phyloP scores from a whole-genome alignment of 92 coral and sea anemone genomes.

The Palythoa grandiflora region DNA sequence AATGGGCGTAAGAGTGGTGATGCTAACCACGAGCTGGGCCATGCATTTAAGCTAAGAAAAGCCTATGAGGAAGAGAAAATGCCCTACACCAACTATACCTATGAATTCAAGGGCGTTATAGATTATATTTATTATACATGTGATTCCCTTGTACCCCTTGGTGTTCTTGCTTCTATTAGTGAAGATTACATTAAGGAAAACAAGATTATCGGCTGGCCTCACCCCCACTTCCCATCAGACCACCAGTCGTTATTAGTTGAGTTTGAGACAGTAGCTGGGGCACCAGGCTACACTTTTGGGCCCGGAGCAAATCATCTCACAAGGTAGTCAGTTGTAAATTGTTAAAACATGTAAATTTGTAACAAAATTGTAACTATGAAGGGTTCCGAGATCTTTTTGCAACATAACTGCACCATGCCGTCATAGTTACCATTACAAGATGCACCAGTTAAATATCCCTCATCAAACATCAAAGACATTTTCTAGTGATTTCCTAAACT shows the following conservation, averaged over 20 bases:
- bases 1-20: slow-evolving; percentile 88
- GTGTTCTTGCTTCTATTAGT: slow-evolving; percentile 86
- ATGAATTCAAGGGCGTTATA: slow-evolving; percentile 93
- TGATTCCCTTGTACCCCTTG: slow-evolving; percentile 85
- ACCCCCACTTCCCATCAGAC: slow-evolving; percentile 99
- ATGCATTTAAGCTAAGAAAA: slow-evolving; percentile 85
- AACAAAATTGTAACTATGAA: slow-evolving; percentile 75
- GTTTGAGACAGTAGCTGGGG: slow-evolving; percentile 88
- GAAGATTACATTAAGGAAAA: slow-evolving; percentile 86
- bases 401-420: slow-evolving; percentile 5
- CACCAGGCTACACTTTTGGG: slow-evolving; percentile 76
- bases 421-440: slow-evolving; percentile 8
- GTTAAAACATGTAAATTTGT: slow-evolving; percentile 82
- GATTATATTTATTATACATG: slow-evolving; percentile 93
- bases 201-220: slow-evolving; percentile 99
- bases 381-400: slow-evolving; percentile 39
- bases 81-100: slow-evolving; percentile 90
- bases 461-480: not conserved
- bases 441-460: slow-evolving; percentile 13
- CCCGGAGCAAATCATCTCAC: slow-evolving; percentile 66
- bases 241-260: slow-evolving; percentile 95
- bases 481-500: not conserved
- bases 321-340: slow-evolving; percentile 62
- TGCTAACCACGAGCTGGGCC: slow-evolving; percentile 87
- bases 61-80: slow-evolving; percentile 90